Base-by-base conservation (phyloP, 2,113 vertebrate genomes). In the Anhinga rufa region DNA sequence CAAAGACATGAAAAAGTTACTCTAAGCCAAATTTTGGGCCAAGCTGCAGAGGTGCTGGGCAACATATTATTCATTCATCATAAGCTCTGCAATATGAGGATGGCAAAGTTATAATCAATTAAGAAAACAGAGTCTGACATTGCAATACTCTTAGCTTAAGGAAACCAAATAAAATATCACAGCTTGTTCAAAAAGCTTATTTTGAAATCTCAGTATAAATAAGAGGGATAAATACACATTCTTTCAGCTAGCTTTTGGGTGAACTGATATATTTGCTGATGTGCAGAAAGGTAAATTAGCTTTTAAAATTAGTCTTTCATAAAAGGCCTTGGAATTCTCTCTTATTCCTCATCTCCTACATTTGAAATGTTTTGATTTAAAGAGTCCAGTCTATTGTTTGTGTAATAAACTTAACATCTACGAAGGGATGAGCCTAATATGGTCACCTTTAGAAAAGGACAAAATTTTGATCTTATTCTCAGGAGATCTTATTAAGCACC, bases 91-190 rank as follows among this genome's bases (percentile, higher is more conserved):
- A 87, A 88, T 95, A 93, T 54, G 54, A 92, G 42, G 82, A 85
- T 7, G 10, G 36, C 58, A 87, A 95, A 90, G 76, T 93, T 92
- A 92, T 85, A 92, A 93, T 91, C 87, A 93, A 93, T 97, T 97
- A 96, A 93, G 82, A 87, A 95, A 90, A 95, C 75, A 81, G 75
- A 90, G 64, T 64, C 55, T 93, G 97, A 95, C 95, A 95, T 26
- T 83, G 93, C 95, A 94, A 95, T 95, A 93, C 84, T 90, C 86
- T 78, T 80, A 95, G 90, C 83, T 95, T 94, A 92, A 91, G 89
- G n/a, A 95, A 97, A 93, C 87, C 84, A 90, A 97, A 93, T 96
- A 92, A 93, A 94, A 88, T 72, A 93, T 94, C 95, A 91, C 48
- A 86, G 79, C 82, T 92, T 94, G 68, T 95, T 97, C 93, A 75